Evolutionary conservation across 2,888 invertebrate genomes (phyloP).

Genomic region (Sericinus montela): DNA sequence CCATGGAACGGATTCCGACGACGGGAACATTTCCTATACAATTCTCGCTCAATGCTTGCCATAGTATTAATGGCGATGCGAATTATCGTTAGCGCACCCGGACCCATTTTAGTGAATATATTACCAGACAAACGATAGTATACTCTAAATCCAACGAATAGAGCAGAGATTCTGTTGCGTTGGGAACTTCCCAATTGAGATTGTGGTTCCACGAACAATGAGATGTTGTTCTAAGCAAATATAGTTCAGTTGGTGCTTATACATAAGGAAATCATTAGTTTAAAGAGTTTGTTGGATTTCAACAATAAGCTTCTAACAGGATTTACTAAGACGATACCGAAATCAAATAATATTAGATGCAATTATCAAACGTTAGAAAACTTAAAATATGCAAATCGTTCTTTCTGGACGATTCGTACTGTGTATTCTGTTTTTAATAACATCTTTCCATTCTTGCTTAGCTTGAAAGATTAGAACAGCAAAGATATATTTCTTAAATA

Average conservation of each 20-base stretch:
- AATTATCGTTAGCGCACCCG: slow-evolving; percentile 38
- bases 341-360: too few species aligned
- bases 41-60: slow-evolving; percentile 24
- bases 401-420: too few species aligned
- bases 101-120: slow-evolving; percentile 4
- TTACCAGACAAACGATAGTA: background rate
- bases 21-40: slow-evolving; percentile 34
- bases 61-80: slow-evolving; percentile 35
- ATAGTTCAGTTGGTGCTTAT: slow-evolving; percentile 19
- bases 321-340: slow-evolving; percentile 12
- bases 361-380: too few species aligned
- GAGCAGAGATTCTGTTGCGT: slow-evolving; percentile 1
- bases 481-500: too few species aligned
- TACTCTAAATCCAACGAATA: background rate
- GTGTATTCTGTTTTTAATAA: too few species aligned
- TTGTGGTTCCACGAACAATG: slow-evolving; percentile 17
- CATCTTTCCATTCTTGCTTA: too few species aligned
- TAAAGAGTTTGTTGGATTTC: slow-evolving; percentile 18
- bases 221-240: slow-evolving; percentile 17
- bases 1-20: slow-evolving; percentile 26
- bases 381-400: too few species aligned
- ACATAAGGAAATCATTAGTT: slow-evolving; percentile 18
- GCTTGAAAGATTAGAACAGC: too few species aligned
- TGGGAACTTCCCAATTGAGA: slow-evolving; percentile 1
- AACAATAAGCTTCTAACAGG: slow-evolving; percentile 13